phyloP scores from a whole-genome alignment of 1,140 invertebrate genomes.

The Palaemon carinicauda region DNA sequence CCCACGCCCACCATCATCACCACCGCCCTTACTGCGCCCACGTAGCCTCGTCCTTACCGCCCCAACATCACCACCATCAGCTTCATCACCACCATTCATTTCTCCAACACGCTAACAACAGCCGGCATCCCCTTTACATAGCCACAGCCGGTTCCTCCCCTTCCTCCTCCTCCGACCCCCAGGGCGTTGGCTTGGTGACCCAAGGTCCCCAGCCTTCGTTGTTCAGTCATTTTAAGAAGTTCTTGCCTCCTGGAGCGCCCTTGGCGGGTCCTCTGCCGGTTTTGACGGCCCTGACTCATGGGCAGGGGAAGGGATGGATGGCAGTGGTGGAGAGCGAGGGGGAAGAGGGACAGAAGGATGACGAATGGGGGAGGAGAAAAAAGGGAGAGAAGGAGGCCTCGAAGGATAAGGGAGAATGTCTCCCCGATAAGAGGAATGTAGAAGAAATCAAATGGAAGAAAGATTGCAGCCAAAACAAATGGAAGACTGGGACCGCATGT shows the following conservation, averaged over 20 bases:
- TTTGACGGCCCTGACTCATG: neutral
- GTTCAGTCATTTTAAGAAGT: conserved; percentile 24
- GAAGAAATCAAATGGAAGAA: conserved; percentile 9
- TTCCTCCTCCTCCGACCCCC: conserved; percentile 18
- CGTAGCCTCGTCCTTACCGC: neutral
- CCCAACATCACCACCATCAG: neutral
- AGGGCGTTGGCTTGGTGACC: conserved; percentile 19
- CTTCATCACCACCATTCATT: neutral
- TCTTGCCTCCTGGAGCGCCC: conserved; percentile 37
- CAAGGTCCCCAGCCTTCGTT: neutral
- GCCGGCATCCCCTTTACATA: neutral
- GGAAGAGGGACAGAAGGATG: neutral
- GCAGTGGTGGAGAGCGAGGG: neutral
- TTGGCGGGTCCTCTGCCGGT: neutral
- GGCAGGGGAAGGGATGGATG: neutral
- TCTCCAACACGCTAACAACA: too few species aligned
- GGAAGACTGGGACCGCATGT: too few species aligned
- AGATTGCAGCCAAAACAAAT: neutral
- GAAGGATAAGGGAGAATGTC: neutral
- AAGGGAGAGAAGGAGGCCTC: neutral
- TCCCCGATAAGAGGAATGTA: neutral
- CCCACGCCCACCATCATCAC: neutral
- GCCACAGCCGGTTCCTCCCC: neutral
- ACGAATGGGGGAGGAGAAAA: neutral
- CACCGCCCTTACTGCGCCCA: conserved; percentile 34